phyloP scores from a whole-genome alignment of 2,888 invertebrate species.

The Phyllotreta striolata region DNA sequence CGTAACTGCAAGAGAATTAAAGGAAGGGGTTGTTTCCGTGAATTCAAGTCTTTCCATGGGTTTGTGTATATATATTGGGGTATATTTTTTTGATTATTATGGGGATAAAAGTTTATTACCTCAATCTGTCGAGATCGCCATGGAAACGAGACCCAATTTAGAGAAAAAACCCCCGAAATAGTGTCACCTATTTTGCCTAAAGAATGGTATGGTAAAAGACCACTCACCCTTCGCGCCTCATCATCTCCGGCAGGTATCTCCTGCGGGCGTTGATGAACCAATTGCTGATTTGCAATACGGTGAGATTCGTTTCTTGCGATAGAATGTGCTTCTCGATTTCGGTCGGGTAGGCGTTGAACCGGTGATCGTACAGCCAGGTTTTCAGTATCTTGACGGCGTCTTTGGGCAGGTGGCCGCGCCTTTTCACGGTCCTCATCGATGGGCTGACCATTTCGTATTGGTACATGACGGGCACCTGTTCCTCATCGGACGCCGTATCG shows the following conservation, averaged over 20 bases:
- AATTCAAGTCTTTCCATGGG: slow-evolving; percentile 30
- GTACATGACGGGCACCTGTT: slow-evolving; percentile 50
- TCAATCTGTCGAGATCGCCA: slow-evolving; percentile 33
- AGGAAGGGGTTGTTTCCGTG: slow-evolving; percentile 30
- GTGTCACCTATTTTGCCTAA: slow-evolving; percentile 28
- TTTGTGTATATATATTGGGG: background rate
- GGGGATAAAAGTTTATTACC: slow-evolving; percentile 23
- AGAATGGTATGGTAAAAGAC: slow-evolving; percentile 12
- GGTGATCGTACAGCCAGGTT: slow-evolving; percentile 60
- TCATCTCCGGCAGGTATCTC: slow-evolving; percentile 59
- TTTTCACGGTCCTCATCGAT: slow-evolving; percentile 50
- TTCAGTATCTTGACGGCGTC: slow-evolving; percentile 59
- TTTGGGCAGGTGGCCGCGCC: slow-evolving; percentile 59
- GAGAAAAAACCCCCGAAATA: slow-evolving; percentile 38
- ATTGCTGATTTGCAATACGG: slow-evolving; percentile 60
- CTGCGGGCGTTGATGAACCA: slow-evolving; percentile 60
- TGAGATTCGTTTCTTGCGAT: slow-evolving; percentile 59
- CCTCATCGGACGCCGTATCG: slow-evolving; percentile 52
- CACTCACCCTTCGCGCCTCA: slow-evolving; percentile 57
- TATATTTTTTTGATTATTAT: background rate
- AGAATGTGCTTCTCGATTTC: slow-evolving; percentile 60
- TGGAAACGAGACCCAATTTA: slow-evolving; percentile 35
- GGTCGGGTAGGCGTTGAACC: slow-evolving; percentile 61
- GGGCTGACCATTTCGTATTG: slow-evolving; percentile 45
- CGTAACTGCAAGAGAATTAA: slow-evolving; percentile 47